These are phyloP conservation scores for Cyprinodon brontotheroides DNA, from an alignment of 2,113 vertebrate species.

Conservation along the genomic window DNA sequence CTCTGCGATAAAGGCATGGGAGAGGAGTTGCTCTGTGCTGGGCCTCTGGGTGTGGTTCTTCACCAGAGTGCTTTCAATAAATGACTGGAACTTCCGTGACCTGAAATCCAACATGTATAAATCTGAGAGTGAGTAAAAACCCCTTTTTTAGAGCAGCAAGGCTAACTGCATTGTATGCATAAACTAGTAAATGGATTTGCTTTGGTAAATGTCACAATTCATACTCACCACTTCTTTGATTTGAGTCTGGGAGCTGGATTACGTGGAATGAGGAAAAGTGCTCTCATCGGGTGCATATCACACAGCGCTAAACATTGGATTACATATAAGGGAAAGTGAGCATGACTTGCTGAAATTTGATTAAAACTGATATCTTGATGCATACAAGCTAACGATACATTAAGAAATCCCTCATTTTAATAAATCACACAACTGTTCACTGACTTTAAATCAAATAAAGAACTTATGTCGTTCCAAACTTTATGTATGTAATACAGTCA, in stretches of 20 bases:
- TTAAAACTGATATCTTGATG: background rate
- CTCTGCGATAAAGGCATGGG: slow-evolving; percentile 92
- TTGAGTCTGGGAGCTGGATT: slow-evolving; percentile 94
- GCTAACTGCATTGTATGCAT: background rate
- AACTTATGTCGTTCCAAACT: background rate
- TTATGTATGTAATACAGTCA: background rate
- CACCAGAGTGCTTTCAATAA: slow-evolving; percentile 93
- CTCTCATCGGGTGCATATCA: slow-evolving; percentile 98
- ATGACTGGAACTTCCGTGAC: slow-evolving; percentile 96
- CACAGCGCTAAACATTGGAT: slow-evolving; percentile 84
- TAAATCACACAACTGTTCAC: too few relatives aligned
- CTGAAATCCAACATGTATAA: slow-evolving; percentile 64
- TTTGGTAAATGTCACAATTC: background rate
- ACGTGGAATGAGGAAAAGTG: slow-evolving; percentile 95
- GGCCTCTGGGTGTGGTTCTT: slow-evolving; percentile 93
- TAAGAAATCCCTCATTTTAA: background rate
- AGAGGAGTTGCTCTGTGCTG: slow-evolving; percentile 91
- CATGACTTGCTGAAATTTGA: background rate
- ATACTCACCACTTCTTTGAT: slow-evolving; percentile 95
- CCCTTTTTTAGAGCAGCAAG: background rate
- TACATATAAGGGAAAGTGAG: background rate
- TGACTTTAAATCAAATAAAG: background rate
- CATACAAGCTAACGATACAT: background rate
- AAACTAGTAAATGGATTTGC: background rate
- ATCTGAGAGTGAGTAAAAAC: background rate